These are phyloP conservation scores for Lophura nycthemera DNA, from an alignment of 2,113 vertebrate species.

Conservation along the genomic window DNA sequence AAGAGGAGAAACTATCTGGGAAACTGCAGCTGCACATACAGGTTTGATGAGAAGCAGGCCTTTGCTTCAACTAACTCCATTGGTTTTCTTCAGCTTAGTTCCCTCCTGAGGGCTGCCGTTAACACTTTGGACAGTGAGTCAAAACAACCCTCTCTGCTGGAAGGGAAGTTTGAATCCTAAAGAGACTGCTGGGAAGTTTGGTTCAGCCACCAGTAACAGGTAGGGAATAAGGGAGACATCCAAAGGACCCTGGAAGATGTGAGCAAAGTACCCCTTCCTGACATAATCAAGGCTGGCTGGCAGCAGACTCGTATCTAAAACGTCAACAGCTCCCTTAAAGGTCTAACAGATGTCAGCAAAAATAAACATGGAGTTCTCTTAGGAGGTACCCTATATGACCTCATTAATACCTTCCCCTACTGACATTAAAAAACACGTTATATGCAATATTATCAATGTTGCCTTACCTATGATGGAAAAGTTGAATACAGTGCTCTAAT, in stretches of 20 bases:
- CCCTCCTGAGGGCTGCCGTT: not conserved
- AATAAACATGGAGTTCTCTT: not conserved
- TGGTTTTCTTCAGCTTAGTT: not conserved
- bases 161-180: not conserved
- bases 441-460: not conserved
- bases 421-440: not conserved
- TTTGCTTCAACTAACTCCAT: not conserved
- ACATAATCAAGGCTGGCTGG: not conserved
- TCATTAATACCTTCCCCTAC: not conserved
- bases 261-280: slow-evolving; percentile 5
- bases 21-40: not conserved
- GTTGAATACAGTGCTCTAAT: not conserved
- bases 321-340: not conserved
- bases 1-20: not conserved
- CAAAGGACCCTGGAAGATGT: not conserved
- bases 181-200: not conserved
- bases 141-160: not conserved
- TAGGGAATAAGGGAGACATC: not conserved
- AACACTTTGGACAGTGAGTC: not conserved
- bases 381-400: not conserved
- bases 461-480: not conserved
- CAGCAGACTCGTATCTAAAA: slow-evolving; percentile 23
- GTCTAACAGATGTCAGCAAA: not conserved
- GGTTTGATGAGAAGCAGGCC: not conserved
- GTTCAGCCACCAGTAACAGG: not conserved